These are phyloP conservation scores for Dryadula phaetusa DNA, from an alignment of 2,888 invertebrate species.

Conservation along the genomic window DNA sequence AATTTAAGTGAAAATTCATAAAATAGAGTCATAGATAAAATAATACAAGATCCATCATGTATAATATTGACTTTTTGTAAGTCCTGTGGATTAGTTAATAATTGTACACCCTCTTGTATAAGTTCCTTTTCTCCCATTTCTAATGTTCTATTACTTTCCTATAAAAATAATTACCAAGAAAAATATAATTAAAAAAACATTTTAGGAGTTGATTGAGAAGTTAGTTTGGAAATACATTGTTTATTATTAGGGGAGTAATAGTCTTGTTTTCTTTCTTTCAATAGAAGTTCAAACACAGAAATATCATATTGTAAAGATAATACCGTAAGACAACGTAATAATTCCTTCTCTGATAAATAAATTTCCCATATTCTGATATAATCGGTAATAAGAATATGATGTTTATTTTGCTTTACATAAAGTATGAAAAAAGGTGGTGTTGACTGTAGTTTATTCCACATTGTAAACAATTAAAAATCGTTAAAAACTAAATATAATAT, in stretches of 20 bases:
- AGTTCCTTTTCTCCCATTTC: conserved; percentile 59
- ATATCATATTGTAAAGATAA: background rate
- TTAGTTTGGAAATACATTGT: too few relatives aligned
- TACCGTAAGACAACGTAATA: conserved; percentile 60
- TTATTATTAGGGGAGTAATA: background rate
- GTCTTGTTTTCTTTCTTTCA: too few relatives aligned
- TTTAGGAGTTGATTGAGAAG: too few relatives aligned
- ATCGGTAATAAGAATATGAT: conserved; percentile 40
- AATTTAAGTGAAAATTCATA: conserved; percentile 60
- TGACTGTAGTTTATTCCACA: conserved; percentile 42
- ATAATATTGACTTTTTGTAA: conserved; percentile 53
- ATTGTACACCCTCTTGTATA: conserved; percentile 56
- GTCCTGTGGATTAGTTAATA: conserved; percentile 57
- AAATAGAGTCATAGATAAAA: conserved; percentile 52
- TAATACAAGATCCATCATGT: conserved; percentile 49
- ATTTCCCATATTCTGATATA: conserved; percentile 53
- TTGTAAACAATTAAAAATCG: conserved; percentile 17
- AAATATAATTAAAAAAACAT: conserved; percentile 21
- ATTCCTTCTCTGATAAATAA: conserved; percentile 51
- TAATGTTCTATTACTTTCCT: conserved; percentile 64
- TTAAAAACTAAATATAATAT: background rate
- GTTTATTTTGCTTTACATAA: conserved; percentile 9
- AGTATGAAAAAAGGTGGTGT: conserved; percentile 31
- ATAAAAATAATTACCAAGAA: conserved; percentile 42
- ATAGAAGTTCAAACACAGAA: background rate